Percentiles rank a stretch among this genome's conserved stretches.
These are phyloP conservation scores for Aphyosemion australe DNA, from an alignment of 2,113 vertebrate genomes.

Conservation along the genomic window DNA sequence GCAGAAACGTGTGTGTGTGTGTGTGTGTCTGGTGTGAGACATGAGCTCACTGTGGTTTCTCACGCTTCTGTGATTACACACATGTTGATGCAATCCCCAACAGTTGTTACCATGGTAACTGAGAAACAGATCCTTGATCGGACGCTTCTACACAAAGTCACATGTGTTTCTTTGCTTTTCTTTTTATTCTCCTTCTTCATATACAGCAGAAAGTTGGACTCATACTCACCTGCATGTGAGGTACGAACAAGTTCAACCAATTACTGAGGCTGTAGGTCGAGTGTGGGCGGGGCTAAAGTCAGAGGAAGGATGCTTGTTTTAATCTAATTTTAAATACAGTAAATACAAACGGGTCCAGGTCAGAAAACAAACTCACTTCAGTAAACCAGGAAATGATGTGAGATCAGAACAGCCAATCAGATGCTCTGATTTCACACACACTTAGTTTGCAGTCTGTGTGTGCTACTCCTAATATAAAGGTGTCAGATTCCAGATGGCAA, in stretches of 20 bases:
- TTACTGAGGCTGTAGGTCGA: background rate
- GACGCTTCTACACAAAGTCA: constrained; percentile 1
- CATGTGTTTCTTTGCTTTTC: background rate
- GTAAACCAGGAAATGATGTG: too few relatives aligned
- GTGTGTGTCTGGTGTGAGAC: constrained; percentile 17
- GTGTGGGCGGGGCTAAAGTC: background rate
- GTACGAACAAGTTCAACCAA: background rate
- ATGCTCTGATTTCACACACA: too few relatives aligned
- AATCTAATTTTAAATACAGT: too few relatives aligned
- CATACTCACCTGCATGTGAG: background rate
- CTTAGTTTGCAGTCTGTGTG: background rate
- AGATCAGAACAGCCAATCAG: too few relatives aligned
- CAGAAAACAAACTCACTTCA: too few relatives aligned
- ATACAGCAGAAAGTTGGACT: background rate
- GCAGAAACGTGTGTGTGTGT: too few relatives aligned
- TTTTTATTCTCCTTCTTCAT: background rate
- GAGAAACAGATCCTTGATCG: background rate
- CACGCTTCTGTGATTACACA: constrained; percentile 28
- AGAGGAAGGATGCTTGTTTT: background rate
- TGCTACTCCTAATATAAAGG: background rate
- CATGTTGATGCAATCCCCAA: constrained; percentile 41
- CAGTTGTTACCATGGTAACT: constrained; percentile 24
- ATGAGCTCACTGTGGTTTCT: constrained; percentile 47
- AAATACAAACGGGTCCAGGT: too few relatives aligned
- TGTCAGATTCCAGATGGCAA: constrained; percentile 28